Conservation (phyloP, 2,797 vertebrate genomes). For the Euphonia xanthogaster region DNA sequence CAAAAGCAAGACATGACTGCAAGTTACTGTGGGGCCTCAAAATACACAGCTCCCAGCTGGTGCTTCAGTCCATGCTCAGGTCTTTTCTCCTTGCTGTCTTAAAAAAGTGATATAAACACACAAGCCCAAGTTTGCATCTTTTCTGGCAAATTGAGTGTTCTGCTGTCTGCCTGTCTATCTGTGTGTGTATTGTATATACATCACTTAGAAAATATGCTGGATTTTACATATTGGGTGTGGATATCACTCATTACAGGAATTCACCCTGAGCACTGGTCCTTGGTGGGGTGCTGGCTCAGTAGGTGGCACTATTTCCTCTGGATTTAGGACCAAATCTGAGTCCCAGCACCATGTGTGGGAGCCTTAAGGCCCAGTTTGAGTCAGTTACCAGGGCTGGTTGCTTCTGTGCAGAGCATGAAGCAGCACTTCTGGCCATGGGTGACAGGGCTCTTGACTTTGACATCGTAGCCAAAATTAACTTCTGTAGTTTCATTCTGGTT, state of each 20-base stretch:
- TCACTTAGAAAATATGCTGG: background rate
- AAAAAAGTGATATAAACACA: background rate
- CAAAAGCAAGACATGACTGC: conserved; percentile 1
- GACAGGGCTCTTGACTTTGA: background rate
- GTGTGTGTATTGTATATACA: background rate
- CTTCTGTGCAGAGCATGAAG: background rate
- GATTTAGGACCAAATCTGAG: background rate
- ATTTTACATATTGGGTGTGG: background rate
- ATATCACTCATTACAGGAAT: background rate
- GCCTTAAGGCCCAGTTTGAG: background rate
- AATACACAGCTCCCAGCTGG: background rate
- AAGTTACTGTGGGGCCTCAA: background rate
- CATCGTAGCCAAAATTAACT: background rate
- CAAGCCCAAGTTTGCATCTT: background rate
- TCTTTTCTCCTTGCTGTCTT: background rate
- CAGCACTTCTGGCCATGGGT: background rate
- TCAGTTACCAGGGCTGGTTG: background rate
- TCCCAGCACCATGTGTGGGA: background rate
- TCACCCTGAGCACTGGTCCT: background rate
- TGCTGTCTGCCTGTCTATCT: background rate
- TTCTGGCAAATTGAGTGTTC: background rate
- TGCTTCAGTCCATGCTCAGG: background rate
- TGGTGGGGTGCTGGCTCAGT: conserved; percentile 4
- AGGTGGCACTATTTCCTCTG: conserved; percentile 54
- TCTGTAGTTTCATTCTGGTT: background rate